These are phyloP conservation scores for Tragulus kanchil DNA, from an alignment of 2,113 vertebrate species.

Conservation along the genomic window DNA sequence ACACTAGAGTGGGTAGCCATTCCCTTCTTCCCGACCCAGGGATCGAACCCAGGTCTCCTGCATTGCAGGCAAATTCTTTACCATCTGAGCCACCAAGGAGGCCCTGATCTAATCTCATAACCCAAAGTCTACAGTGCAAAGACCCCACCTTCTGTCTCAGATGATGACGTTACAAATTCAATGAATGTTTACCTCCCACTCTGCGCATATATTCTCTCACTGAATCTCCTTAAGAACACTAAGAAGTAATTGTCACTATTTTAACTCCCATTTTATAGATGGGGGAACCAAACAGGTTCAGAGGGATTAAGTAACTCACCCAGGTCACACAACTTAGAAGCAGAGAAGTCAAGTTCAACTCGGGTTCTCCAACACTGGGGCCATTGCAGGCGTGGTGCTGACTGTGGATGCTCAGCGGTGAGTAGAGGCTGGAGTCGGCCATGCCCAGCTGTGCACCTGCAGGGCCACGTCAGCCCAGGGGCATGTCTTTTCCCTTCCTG, in stretches of 20 bases:
- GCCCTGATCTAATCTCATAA: background rate
- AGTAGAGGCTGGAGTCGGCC: background rate
- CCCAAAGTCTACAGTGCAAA: background rate
- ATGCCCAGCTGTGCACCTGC: too few species aligned
- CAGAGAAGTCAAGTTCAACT: background rate
- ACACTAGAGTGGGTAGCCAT: too few species aligned
- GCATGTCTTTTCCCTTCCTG: background rate
- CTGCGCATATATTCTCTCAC: background rate
- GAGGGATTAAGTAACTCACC: background rate
- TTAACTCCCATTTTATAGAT: background rate
- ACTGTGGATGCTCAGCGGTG: too few species aligned
- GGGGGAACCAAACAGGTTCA: background rate
- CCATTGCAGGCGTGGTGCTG: rapidly evolving
- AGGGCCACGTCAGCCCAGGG: background rate
- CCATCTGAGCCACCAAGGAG: background rate
- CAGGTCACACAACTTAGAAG: background rate
- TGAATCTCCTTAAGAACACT: background rate
- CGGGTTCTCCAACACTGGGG: background rate
- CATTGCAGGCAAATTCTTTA: background rate
- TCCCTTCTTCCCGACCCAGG: background rate
- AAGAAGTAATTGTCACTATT: background rate
- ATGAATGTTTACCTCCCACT: background rate
- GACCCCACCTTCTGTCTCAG: background rate
- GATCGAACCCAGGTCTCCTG: background rate
- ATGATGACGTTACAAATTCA: background rate